A percentile compares a stretch with the other conserved stretches of the same genome.
These are phyloP conservation scores for Bruchidius siliquastri DNA, from an alignment of 2,888 invertebrate species.

Conservation along the genomic window DNA sequence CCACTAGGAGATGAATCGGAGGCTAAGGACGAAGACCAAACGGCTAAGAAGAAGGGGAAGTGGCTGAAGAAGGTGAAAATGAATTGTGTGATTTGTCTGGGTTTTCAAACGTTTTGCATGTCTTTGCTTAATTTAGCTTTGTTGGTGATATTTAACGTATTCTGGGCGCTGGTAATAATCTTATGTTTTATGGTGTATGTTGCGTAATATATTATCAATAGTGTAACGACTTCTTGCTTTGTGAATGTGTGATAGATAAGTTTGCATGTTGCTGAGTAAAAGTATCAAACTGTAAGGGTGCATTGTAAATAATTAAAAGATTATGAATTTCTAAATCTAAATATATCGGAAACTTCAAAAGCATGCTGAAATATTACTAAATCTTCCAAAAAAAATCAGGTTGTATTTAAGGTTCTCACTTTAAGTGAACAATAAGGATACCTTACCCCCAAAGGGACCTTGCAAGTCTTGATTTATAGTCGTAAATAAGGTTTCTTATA, in stretches of 20 bases:
- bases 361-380: too few species aligned
- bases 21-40: not conserved
- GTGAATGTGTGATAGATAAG: slow-evolving; percentile 4
- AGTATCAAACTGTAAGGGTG: too few species aligned
- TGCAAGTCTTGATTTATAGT: too few species aligned
- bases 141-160: slow-evolving; percentile 19
- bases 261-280: not conserved
- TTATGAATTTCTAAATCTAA: too few species aligned
- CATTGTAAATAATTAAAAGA: too few species aligned
- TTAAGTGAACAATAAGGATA: too few species aligned
- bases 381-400: too few species aligned
- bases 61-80: slow-evolving; percentile 45
- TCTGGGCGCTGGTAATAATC: slow-evolving; percentile 15
- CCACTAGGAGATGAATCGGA: not conserved
- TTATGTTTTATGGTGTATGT: slow-evolving; percentile 10
- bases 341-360: too few species aligned
- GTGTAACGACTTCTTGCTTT: slow-evolving; percentile 6
- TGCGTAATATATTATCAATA: slow-evolving; percentile 16
- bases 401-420: too few species aligned
- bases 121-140: slow-evolving; percentile 29
- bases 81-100: slow-evolving; percentile 41
- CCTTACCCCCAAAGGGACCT: too few species aligned
- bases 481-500: too few species aligned
- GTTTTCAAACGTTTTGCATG: slow-evolving; percentile 37
- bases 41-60: slow-evolving; percentile 17